phyloP scores from a whole-genome alignment of 1,140 invertebrate genomes.

The Drosophila arawakana region DNA sequence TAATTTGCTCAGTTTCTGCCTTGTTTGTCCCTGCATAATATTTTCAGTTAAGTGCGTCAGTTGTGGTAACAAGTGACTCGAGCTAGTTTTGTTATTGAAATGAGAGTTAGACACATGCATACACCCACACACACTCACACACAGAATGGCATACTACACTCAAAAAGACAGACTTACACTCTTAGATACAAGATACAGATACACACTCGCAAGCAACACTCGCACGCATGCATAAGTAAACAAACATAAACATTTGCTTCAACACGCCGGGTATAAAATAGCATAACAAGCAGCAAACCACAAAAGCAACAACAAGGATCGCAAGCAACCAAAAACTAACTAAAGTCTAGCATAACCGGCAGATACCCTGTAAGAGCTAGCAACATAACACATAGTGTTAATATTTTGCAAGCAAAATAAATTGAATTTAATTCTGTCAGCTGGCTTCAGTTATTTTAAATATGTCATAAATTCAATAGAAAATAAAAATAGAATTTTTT shows the following conservation, averaged over 20 bases:
- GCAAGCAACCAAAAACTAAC: slow-evolving; percentile 19
- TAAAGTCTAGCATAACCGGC: not conserved
- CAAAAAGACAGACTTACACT: slow-evolving; percentile 36
- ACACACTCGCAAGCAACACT: slow-evolving; percentile 48
- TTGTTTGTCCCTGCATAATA: slow-evolving; percentile 73
- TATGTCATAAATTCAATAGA: no score
- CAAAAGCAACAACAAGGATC: slow-evolving; percentile 55
- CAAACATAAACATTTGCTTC: slow-evolving; percentile 80
- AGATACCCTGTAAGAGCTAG: not conserved
- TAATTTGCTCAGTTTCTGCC: slow-evolving; percentile 53
- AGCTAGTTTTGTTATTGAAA: slow-evolving; percentile 82
- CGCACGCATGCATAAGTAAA: slow-evolving; percentile 81
- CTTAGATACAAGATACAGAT: slow-evolving; percentile 22
- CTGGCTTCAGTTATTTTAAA: no score
- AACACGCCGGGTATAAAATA: slow-evolving; percentile 78
- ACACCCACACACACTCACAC: slow-evolving; percentile 12
- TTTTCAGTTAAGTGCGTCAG: slow-evolving; percentile 77
- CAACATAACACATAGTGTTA: no score
- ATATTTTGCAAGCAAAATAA: no score
- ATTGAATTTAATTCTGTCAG: no score
- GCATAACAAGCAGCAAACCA: slow-evolving; percentile 75
- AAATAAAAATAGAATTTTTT: no score
- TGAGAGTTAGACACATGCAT: slow-evolving; percentile 44
- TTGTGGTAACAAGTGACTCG: slow-evolving; percentile 78
- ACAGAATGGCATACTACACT: slow-evolving; percentile 30